Percentiles rank a stretch among this genome's conserved stretches.
Conservation (phyloP, 2,113 vertebrate genomes). For the Alethe diademata region DNA sequence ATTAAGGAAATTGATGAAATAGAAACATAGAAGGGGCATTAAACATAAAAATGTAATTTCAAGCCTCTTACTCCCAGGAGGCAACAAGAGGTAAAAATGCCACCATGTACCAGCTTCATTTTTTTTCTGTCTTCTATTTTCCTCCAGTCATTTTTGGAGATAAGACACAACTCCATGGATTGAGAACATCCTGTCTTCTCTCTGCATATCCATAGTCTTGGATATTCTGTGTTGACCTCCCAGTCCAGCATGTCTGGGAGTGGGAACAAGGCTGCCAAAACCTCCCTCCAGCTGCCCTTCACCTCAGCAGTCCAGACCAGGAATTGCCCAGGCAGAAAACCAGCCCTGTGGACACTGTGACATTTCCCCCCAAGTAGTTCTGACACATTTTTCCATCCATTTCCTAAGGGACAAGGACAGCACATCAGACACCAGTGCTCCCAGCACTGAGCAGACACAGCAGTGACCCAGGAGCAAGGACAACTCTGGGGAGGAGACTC, state of each 20-base stretch:
- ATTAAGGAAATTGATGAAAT: neutral
- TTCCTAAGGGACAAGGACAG: neutral
- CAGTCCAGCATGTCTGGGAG: neutral
- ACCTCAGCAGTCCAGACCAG: neutral
- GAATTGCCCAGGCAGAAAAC: neutral
- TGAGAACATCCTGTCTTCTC: neutral
- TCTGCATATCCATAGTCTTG: neutral
- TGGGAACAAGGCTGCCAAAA: neutral
- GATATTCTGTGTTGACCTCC: neutral
- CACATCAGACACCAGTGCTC: neutral
- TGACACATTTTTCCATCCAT: neutral
- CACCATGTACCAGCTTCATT: neutral
- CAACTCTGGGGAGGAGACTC: neutral
- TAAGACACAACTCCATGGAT: neutral
- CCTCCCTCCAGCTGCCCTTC: neutral
- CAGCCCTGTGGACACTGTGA: neutral
- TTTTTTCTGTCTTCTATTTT: neutral
- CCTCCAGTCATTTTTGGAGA: neutral
- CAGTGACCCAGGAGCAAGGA: neutral
- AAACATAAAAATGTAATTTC: neutral
- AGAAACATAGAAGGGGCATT: neutral
- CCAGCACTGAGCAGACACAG: neutral
- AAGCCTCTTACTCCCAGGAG: neutral
- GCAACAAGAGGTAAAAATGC: neutral
- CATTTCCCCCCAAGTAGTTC: neutral